Evolutionary conservation across 92 coral and sea anemone genomes (phyloP).

Genomic region (Paragorgia papillata): DNA sequence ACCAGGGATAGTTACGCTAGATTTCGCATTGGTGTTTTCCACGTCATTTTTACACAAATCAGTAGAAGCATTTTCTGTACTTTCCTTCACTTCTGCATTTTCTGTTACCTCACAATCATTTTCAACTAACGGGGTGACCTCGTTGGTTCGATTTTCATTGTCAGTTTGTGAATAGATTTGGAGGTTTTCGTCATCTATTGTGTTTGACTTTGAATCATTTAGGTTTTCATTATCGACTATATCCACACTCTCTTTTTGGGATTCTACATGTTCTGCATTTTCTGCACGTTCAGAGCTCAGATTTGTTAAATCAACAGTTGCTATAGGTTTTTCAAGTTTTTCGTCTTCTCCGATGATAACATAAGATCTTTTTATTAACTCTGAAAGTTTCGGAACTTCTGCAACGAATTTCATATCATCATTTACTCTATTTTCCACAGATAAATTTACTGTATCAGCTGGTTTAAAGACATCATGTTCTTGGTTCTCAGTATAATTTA

Average conservation of each 20-base stretch:
- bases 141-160: neutral
- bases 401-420: too few species aligned
- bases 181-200: neutral
- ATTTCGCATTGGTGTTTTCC: too few species aligned
- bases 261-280: neutral
- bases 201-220: neutral
- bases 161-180: neutral
- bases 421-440: too few species aligned
- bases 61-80: neutral
- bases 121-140: neutral
- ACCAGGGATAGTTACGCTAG: too few species aligned
- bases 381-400: slow-evolving; percentile 8
- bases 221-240: neutral
- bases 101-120: neutral
- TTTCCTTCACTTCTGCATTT: neutral
- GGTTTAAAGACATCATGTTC: neutral
- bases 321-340: too few species aligned
- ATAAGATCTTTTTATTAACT: neutral
- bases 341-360: neutral
- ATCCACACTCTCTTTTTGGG: neutral
- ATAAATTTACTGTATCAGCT: neutral
- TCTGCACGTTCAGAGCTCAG: neutral
- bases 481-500: neutral
- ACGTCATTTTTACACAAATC: neutral
- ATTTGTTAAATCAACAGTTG: neutral